Conservation (phyloP, 2,797 vertebrate species). For the Sebastes jordani region DNA sequence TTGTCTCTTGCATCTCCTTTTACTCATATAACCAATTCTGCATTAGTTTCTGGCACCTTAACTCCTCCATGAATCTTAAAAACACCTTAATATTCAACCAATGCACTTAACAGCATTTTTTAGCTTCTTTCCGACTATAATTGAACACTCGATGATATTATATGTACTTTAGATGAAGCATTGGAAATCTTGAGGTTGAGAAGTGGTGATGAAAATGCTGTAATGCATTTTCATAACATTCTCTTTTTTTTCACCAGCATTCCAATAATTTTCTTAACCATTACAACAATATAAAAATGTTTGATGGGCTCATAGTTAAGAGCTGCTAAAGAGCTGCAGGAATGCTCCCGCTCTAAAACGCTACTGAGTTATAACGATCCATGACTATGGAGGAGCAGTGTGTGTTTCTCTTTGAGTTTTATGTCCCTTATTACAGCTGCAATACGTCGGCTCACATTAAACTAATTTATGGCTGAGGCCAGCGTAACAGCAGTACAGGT, state of each 20-base stretch:
- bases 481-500: constrained; percentile 87
- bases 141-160: background rate
- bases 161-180: constrained; percentile 24
- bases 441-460: constrained; percentile 84
- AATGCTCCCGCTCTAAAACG: constrained; percentile 56
- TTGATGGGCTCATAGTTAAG: constrained; percentile 36
- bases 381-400: constrained; percentile 69
- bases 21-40: constrained; percentile 35
- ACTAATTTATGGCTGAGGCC: constrained; percentile 84
- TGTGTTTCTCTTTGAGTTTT: constrained; percentile 83
- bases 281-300: constrained; percentile 10
- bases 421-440: constrained; percentile 85
- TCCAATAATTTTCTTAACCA: constrained; percentile 28
- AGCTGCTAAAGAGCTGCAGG: constrained; percentile 51
- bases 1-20: constrained; percentile 38
- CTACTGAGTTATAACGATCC: constrained; percentile 76
- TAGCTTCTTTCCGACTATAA: background rate
- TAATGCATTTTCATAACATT: constrained; percentile 32
- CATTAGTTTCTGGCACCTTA: constrained; percentile 20
- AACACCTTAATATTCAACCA: background rate
- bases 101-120: background rate
- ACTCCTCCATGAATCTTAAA: constrained; percentile 6
- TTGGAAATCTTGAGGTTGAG: constrained; percentile 5
- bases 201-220: constrained; percentile 9
- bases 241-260: constrained; percentile 5